Base-by-base conservation (phyloP, 35 echinoderm and acorn worm genomes). In the Ophioderma brevispina region DNA sequence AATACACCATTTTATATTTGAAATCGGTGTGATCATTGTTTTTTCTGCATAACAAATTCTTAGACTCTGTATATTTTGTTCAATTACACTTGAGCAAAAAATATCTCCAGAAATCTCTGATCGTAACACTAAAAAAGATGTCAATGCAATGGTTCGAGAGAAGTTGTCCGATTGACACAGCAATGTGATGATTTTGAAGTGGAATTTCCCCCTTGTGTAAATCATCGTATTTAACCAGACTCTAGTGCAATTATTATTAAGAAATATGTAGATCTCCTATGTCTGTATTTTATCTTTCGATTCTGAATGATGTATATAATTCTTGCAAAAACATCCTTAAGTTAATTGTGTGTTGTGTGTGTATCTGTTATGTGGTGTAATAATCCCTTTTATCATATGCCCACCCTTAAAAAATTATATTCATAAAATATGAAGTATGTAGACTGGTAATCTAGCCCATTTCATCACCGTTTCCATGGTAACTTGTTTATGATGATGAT, bases 171-270 rank as follows among this genome's bases (percentile, higher is more conserved):
- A n/a, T n/a, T n/a, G n/a, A n/a, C n/a, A n/a, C n/a, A n/a, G n/a
- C n/a, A n/a, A n/a, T n/a, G n/a, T n/a, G n/a, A n/a, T n/a, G n/a
- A n/a, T n/a, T n/a, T n/a, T n/a, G n/a, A n/a, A n/a, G n/a, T n/a
- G n/a, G n/a, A n/a, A n/a, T n/a, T n/a, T n/a, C n/a, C n/a, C n/a
- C n/a, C n/a, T n/a, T n/a, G n/a, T 70, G 15, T 70, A 70, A 13
- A 3, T 70, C 10, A 25, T 70, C 10, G 59, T 70, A 70, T 70
- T 70, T 70, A 70, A n/a, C n/a, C 15, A 70, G 59, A 70, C 2
- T 70, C 59, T 70, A 25, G 59, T 70, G 59, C 59, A 70, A 70
- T 70, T 70, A 70, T 70, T 70, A 70, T 15, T 70, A 30, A 70
- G n/a, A 70, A 70, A 25, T 25, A 70, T 6, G n/a, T n/a, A n/a